A percentile compares a stretch with the other conserved stretches of the same genome.
Evolutionary conservation across 2,113 vertebrate genomes (phyloP).

Genomic region (Oostethus manadensis): DNA sequence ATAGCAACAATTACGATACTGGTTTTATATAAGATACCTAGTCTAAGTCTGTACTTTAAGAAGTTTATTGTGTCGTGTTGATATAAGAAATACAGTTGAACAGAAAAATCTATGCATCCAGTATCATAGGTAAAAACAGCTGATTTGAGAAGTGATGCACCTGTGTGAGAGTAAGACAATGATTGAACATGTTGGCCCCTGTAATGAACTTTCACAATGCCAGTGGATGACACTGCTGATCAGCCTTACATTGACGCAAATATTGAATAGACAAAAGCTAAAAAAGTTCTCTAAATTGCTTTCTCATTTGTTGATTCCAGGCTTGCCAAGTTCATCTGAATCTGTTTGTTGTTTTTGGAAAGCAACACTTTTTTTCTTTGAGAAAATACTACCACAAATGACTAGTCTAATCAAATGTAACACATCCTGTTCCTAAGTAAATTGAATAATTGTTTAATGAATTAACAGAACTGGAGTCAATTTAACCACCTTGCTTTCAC

Average conservation of each 20-base stretch:
- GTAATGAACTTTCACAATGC: constrained; percentile 30
- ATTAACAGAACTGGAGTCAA: not conserved
- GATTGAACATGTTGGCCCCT: not conserved
- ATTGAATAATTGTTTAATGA: not conserved
- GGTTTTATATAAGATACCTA: too few relatives aligned
- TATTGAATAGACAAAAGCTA: constrained; percentile 26
- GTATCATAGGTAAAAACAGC: too few relatives aligned
- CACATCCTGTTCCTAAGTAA: not conserved
- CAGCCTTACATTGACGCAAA: constrained; percentile 25
- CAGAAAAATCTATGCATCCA: too few relatives aligned
- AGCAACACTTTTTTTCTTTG: not conserved
- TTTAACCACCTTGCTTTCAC: constrained; percentile 1
- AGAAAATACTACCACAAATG: not conserved
- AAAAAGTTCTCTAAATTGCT: constrained; percentile 4
- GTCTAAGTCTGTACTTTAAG: too few relatives aligned
- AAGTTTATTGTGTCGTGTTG: too few relatives aligned
- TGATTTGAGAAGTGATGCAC: too few relatives aligned
- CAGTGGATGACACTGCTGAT: constrained; percentile 35
- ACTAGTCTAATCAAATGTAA: constrained; percentile 6
- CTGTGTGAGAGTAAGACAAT: too few relatives aligned
- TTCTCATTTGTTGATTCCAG: constrained; percentile 13
- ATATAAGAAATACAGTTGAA: too few relatives aligned
- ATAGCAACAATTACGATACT: too few relatives aligned
- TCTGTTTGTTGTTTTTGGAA: constrained; percentile 4
- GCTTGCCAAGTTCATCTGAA: constrained; percentile 6